phyloP scores from a whole-genome alignment of 1,140 invertebrate genomes.

The Colletes latitarsis region DNA sequence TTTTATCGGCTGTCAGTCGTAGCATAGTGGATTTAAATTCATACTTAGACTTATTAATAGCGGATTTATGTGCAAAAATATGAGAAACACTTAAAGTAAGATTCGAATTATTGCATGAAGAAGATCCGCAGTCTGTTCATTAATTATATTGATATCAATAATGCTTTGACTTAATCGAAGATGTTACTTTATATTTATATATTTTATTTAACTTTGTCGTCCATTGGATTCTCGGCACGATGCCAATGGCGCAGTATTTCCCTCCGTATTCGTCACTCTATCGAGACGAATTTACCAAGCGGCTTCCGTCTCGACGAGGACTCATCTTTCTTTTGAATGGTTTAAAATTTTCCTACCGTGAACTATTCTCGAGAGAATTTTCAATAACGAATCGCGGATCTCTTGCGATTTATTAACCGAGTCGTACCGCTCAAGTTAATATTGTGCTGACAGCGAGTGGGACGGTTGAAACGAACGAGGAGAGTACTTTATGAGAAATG shows the following conservation, averaged over 20 bases:
- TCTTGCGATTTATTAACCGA: not conserved
- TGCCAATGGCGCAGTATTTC: not conserved
- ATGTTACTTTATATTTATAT: too few relatives aligned
- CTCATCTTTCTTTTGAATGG: not conserved
- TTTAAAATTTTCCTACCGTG: not conserved
- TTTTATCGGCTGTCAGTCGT: too few relatives aligned
- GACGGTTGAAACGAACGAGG: not conserved
- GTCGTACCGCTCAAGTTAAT: not conserved
- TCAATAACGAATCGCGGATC: not conserved
- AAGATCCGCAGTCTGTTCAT: too few relatives aligned
- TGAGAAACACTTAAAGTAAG: too few relatives aligned
- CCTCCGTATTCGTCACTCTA: not conserved
- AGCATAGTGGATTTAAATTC: too few relatives aligned
- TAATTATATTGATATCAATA: too few relatives aligned
- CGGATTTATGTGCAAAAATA: too few relatives aligned
- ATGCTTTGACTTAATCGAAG: too few relatives aligned
- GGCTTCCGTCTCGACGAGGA: not conserved
- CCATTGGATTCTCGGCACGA: not conserved
- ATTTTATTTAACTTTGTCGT: too few relatives aligned
- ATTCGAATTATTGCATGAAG: too few relatives aligned
- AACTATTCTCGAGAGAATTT: too few relatives aligned
- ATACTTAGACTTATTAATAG: too few relatives aligned
- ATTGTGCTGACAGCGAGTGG: not conserved
- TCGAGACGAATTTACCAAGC: constrained; percentile 1
- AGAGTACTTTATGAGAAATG: not conserved